Conservation (phyloP, 2,797 vertebrate species). For the Arrhamphus sclerolepis region DNA sequence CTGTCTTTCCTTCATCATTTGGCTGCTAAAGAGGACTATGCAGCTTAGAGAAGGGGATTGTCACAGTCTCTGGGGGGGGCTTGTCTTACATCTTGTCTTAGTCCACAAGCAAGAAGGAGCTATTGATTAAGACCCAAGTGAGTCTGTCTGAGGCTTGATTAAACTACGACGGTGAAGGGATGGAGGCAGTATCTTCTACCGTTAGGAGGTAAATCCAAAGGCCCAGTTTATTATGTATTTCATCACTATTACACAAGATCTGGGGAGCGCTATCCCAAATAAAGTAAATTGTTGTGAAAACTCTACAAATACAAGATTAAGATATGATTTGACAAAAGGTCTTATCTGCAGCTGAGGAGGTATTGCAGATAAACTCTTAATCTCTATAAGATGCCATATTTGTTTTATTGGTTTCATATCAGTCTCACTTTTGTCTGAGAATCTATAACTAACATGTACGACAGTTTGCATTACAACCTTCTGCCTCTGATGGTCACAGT, state of each 20-base stretch:
- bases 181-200: constrained; percentile 29
- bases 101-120: constrained; percentile 40
- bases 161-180: constrained; percentile 35
- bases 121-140: constrained; percentile 62
- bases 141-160: constrained; percentile 46
- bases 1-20: constrained; percentile 32
- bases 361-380: too few relatives aligned
- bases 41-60: constrained; percentile 36
- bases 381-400: too few relatives aligned
- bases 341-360: too few relatives aligned
- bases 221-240: constrained; percentile 7
- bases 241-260: too few relatives aligned
- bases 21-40: constrained; percentile 22
- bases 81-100: constrained; percentile 57
- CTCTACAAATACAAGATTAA: too few relatives aligned
- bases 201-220: constrained; percentile 20
- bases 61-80: constrained; percentile 46
- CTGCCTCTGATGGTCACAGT: too few relatives aligned
- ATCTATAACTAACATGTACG: neutral
- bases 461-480: too few relatives aligned
- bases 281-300: too few relatives aligned
- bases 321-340: too few relatives aligned
- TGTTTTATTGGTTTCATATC: too few relatives aligned
- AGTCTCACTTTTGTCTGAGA: too few relatives aligned
- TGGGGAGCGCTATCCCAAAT: too few relatives aligned